Percentiles rank a stretch among this genome's conserved stretches.
phyloP scores from a whole-genome alignment of 2,888 invertebrate species.

The Morpho helenor region DNA sequence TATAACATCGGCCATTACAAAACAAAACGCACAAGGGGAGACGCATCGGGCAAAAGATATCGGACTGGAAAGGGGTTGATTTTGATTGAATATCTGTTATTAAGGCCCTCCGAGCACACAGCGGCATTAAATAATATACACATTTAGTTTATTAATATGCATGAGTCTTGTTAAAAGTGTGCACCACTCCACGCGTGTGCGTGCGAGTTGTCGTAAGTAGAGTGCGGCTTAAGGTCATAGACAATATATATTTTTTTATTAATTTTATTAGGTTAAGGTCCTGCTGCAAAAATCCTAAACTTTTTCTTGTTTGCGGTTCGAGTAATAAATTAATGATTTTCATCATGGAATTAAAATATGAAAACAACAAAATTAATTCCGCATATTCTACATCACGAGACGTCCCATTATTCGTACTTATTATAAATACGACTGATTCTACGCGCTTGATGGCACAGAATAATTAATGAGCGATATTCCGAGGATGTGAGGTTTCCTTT shows the following conservation, averaged over 20 bases:
- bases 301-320: neutral
- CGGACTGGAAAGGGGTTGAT: conserved; percentile 75
- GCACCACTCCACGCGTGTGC: conserved; percentile 35
- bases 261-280: neutral
- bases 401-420: conserved; percentile 27
- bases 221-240: conserved; percentile 31
- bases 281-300: neutral
- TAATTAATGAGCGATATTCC: conserved; percentile 59
- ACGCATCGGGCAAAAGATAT: conserved; percentile 71
- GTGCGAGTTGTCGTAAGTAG: conserved; percentile 32
- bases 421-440: conserved; percentile 39
- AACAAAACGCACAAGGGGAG: conserved; percentile 62
- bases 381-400: conserved; percentile 15
- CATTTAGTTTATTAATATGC: conserved; percentile 75
- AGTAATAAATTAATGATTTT: conserved; percentile 1
- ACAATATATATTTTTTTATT: conserved; percentile 13
- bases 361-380: conserved; percentile 12
- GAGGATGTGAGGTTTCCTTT: conserved; percentile 54
- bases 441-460: conserved; percentile 54
- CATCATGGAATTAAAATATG: conserved; percentile 2
- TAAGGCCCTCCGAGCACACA: conserved; percentile 68
- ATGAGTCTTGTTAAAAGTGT: conserved; percentile 69
- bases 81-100: conserved; percentile 80
- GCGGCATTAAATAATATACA: conserved; percentile 72
- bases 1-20: conserved; percentile 37